Base-by-base conservation (phyloP, 2,888 invertebrate species). In the Torymus auratus region DNA sequence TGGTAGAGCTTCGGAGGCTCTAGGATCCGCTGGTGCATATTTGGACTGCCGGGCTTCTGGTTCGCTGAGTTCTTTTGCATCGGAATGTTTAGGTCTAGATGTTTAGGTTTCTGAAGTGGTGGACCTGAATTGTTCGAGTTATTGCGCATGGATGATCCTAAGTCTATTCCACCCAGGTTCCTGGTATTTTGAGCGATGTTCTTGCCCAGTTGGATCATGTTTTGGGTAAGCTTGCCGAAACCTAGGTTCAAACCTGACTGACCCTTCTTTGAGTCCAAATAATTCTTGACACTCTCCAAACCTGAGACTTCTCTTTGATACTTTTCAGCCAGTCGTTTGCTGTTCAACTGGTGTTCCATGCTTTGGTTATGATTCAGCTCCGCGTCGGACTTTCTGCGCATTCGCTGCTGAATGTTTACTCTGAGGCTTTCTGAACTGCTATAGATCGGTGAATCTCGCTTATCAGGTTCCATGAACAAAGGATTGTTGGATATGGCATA, bases 401-500 rank as follows among this genome's bases (percentile, higher is more conserved):
- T 83, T 10, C 88, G 86, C 58, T 88, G 88, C 67, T 76, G 81
- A n/a, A 88, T 87, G 78, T 88, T 89, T 1, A 86, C 86, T 0
- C 88, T 83, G 0, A 89, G 73, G 52, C 89, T 89, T 72, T 90
- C 89, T 0, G 89, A 88, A 17, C 89, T 89, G 67, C 88, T 89
- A 81, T 88, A 88, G n/a, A 88, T 84, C 0, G 88, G 87, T 0
- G 88, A 88, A 61, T 89, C 88, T 17, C 88, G 87, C 14, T 87
- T 88, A 1, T 89, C 89, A 0, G 87, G 80, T 13, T 90, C 90
- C n/a, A 88, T 85, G 75, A 90, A 90, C 12, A 91, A 67, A 0
- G 91, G 90, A 84, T 91, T 90, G 71, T 87, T 90, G 0, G 90
- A 89, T 82, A 90, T 89, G 1, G 89, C 87, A 55, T 88, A 90